Evolutionary conservation across 2,797 vertebrate species (phyloP).

Genomic region (Ceyx erithaca): DNA sequence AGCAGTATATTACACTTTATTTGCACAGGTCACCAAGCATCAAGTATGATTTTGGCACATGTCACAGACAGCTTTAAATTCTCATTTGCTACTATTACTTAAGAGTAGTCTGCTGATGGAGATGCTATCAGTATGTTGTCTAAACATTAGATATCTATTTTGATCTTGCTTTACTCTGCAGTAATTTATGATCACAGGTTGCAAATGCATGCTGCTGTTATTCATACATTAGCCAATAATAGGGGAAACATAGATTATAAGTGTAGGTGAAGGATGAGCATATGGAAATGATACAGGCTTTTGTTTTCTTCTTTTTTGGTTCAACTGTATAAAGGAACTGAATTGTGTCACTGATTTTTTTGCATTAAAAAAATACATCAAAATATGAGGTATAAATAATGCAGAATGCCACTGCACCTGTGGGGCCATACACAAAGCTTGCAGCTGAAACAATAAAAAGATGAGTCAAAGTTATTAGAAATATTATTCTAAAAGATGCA

Average conservation of each 20-base stretch:
- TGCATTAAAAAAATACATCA: not conserved
- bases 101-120: not conserved
- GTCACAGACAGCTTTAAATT: not conserved
- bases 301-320: not conserved
- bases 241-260: not conserved
- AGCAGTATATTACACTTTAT: not conserved
- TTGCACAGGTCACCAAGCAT: not conserved
- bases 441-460: not conserved
- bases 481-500: not conserved
- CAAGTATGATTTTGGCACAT: not conserved
- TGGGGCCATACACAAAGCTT: not conserved
- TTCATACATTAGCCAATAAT: not conserved
- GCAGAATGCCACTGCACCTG: not conserved
- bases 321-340: not conserved
- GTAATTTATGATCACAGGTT: not conserved
- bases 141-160: not conserved
- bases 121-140: not conserved
- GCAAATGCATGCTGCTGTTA: not conserved
- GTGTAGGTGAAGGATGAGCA: not conserved
- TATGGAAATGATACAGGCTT: not conserved
- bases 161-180: constrained; percentile 32
- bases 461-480: not conserved
- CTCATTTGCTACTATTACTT: constrained; percentile 21
- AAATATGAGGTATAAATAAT: not conserved
- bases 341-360: not conserved